Evolutionary conservation across 1,140 invertebrate genomes (phyloP).

Genomic region (Campodea augens): DNA sequence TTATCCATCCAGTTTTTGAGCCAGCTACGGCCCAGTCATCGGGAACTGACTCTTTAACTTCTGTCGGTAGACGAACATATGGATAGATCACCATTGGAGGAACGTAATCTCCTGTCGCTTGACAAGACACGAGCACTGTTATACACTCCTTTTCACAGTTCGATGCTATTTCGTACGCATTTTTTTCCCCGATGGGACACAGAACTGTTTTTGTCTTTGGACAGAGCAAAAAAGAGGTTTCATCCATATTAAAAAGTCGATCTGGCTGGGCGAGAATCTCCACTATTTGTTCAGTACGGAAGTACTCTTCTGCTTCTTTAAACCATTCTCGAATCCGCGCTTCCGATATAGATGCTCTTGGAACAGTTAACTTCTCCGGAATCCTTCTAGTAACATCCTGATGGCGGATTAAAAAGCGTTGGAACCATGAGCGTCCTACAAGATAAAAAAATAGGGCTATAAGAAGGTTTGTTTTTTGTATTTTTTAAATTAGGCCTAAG

Average conservation of each 20-base stretch:
- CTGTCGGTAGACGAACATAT: slow-evolving; percentile 18
- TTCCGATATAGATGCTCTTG: no score
- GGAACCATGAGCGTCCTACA: no score
- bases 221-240: neutral
- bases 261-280: no score
- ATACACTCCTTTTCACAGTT: slow-evolving; percentile 1
- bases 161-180: neutral
- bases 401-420: no score
- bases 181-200: neutral
- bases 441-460: no score
- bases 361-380: no score
- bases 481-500: no score
- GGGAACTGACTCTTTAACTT: neutral
- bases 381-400: no score
- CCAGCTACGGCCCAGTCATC: neutral
- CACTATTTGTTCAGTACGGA: no score
- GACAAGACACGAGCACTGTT: neutral
- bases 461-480: no score
- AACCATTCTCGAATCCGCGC: no score
- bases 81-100: slow-evolving; percentile 21
- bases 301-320: no score
- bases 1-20: slow-evolving; percentile 1
- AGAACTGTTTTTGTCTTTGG: neutral
- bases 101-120: slow-evolving; percentile 13
- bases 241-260: neutral